A percentile compares a stretch with the other conserved stretches of the same genome.
phyloP scores from a whole-genome alignment of 1,140 invertebrate species.

The Calliopsis andreniformis region DNA sequence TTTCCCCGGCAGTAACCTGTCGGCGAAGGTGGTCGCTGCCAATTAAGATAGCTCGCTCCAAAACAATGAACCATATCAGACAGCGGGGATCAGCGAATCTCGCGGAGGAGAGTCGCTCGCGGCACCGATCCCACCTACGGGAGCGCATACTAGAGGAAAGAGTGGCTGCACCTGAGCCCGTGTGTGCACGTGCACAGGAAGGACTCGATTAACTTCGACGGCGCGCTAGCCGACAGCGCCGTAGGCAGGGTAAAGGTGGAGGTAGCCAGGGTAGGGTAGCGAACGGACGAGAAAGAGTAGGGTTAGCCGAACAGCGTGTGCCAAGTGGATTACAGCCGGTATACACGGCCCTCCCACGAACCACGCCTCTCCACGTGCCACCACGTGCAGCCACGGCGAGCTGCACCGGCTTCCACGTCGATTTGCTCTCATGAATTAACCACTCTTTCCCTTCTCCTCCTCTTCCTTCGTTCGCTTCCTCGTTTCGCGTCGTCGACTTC shows the following conservation, averaged over 20 bases:
- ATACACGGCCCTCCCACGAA: slow-evolving; percentile 74
- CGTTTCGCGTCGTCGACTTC: background rate
- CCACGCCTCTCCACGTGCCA: slow-evolving; percentile 78
- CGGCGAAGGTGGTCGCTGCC: slow-evolving; percentile 35
- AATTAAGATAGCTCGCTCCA: slow-evolving; percentile 39
- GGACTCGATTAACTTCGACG: slow-evolving; percentile 32
- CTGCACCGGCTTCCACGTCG: slow-evolving; percentile 21
- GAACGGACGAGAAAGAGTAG: slow-evolving; percentile 68
- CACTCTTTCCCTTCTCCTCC: background rate
- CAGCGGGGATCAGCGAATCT: slow-evolving; percentile 24
- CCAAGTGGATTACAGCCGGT: slow-evolving; percentile 72
- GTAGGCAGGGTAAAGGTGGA: slow-evolving; percentile 56
- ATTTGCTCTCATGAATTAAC: slow-evolving; percentile 26
- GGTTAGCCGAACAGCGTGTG: slow-evolving; percentile 71
- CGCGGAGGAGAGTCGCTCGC: slow-evolving; percentile 8
- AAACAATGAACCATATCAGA: slow-evolving; percentile 40
- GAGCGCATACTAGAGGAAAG: slow-evolving; percentile 27
- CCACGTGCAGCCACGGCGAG: slow-evolving; percentile 68
- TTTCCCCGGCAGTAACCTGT: background rate
- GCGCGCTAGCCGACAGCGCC: slow-evolving; percentile 21
- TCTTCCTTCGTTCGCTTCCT: background rate
- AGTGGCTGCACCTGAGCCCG: slow-evolving; percentile 23
- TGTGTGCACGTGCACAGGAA: slow-evolving; percentile 42
- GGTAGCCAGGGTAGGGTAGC: slow-evolving; percentile 50
- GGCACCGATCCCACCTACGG: slow-evolving; percentile 38